Percentiles rank a stretch among this genome's conserved stretches.
These are phyloP conservation scores for Sebastes steindachneri DNA, from an alignment of 2,797 vertebrate species.

Conservation along the genomic window DNA sequence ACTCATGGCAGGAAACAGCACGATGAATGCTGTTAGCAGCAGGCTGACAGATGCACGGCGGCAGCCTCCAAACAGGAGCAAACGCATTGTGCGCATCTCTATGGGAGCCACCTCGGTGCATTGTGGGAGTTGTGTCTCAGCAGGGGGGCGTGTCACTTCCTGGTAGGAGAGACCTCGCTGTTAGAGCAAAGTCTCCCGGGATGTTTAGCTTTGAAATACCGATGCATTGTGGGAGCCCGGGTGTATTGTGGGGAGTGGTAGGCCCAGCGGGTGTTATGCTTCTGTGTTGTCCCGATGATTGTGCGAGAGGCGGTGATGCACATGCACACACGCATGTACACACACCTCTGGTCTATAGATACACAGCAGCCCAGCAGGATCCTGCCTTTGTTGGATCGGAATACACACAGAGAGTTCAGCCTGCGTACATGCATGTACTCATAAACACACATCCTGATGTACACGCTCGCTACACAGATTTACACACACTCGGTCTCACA, in stretches of 20 bases:
- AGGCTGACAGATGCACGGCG: conserved; percentile 53
- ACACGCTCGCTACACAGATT: conserved; percentile 22
- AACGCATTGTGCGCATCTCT: conserved; percentile 57
- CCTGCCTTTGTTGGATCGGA: conserved; percentile 65
- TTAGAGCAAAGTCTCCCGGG: conserved; percentile 74
- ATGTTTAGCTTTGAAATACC: conserved; percentile 75
- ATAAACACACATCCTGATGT: conserved; percentile 41
- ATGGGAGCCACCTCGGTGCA: conserved; percentile 69
- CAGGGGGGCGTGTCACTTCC: conserved; percentile 78
- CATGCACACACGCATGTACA: conserved; percentile 33
- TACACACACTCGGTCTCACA: conserved; percentile 42
- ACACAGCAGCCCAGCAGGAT: conserved; percentile 74
- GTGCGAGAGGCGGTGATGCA: conserved; percentile 35
- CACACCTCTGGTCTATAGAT: conserved; percentile 72
- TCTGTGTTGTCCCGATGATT: conserved; percentile 65
- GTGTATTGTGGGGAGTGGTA: conserved; percentile 67
- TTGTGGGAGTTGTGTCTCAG: conserved; percentile 77
- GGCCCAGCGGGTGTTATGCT: conserved; percentile 65
- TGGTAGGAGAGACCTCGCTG: conserved; percentile 74
- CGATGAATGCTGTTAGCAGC: conserved; percentile 31
- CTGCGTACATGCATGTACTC: conserved; percentile 30
- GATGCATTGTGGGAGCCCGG: conserved; percentile 74
- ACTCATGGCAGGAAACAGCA: conserved; percentile 10
- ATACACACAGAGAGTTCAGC: conserved; percentile 66
- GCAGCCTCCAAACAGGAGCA: conserved; percentile 43